Evolutionary conservation across 1,140 invertebrate genomes (phyloP).

Genomic region (Oncopodura yosiiana): DNA sequence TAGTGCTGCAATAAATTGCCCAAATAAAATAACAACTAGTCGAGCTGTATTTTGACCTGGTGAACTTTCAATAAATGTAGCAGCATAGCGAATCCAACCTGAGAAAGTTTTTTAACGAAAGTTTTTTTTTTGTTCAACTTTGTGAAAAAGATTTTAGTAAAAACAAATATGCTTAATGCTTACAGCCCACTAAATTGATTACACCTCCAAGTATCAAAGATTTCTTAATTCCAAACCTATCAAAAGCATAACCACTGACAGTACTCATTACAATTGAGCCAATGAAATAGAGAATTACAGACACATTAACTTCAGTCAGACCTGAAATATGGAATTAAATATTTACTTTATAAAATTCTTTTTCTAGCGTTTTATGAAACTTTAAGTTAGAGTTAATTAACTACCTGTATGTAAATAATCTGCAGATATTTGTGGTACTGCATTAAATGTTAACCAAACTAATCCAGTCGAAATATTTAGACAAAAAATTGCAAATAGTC

Average conservation of each 20-base stretch:
- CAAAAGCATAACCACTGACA: conserved; percentile 25
- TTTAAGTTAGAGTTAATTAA: conserved; percentile 18
- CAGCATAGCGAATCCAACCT: conserved; percentile 13
- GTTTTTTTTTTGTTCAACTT: too few species aligned
- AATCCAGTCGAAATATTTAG: conserved; percentile 22
- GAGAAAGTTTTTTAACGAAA: too few species aligned
- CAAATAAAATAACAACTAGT: conserved; percentile 9
- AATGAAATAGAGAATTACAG: conserved; percentile 18
- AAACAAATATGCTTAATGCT: too few species aligned
- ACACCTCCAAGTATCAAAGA: conserved; percentile 18
- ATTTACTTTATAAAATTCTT: too few species aligned
- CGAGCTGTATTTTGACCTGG: background rate
- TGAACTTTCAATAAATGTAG: conserved; percentile 12
- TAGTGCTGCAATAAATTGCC: conserved; percentile 26
- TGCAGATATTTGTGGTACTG: conserved; percentile 18
- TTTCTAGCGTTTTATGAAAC: background rate
- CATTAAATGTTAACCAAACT: conserved; percentile 26
- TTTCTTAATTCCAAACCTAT: conserved; percentile 24
- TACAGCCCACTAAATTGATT: conserved; percentile 20
- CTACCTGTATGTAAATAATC: conserved; percentile 18
- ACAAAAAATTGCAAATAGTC: conserved; percentile 16
- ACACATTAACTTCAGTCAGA: too few species aligned
- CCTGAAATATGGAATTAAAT: too few species aligned
- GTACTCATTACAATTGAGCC: conserved; percentile 13
- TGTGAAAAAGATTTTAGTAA: too few species aligned